These are phyloP conservation scores for Heptranchias perlo DNA, from an alignment of 2,113 vertebrate species.

Conservation along the genomic window DNA sequence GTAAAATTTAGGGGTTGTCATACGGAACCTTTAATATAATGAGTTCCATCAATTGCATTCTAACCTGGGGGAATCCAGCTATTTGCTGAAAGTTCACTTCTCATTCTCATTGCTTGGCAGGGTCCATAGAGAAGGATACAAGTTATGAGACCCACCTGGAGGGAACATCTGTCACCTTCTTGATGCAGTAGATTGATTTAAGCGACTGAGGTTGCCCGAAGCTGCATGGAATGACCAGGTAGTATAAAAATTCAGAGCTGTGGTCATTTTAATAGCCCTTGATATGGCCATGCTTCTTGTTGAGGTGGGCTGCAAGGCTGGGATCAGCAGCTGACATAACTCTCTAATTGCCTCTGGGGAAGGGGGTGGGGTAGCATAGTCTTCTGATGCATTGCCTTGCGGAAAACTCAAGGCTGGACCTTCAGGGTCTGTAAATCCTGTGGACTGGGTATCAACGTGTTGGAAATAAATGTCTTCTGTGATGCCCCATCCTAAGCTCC, in stretches of 20 bases:
- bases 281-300: no score
- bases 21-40: neutral
- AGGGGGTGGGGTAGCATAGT: neutral
- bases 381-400: neutral
- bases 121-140: neutral
- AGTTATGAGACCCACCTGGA: neutral
- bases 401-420: neutral
- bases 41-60: neutral
- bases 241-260: neutral
- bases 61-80: neutral
- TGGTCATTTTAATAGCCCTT: neutral
- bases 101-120: neutral
- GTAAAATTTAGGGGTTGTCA: neutral
- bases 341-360: neutral
- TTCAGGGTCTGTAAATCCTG: neutral
- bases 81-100: neutral
- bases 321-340: neutral
- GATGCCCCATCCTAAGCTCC: neutral
- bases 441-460: neutral
- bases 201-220: neutral
- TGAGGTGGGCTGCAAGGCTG: no score
- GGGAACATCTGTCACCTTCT: neutral
- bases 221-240: neutral
- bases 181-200: neutral
- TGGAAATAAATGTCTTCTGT: neutral